These are phyloP conservation scores for Toxotes chatareus DNA, from an alignment of 2,113 vertebrate species.

Conservation along the genomic window DNA sequence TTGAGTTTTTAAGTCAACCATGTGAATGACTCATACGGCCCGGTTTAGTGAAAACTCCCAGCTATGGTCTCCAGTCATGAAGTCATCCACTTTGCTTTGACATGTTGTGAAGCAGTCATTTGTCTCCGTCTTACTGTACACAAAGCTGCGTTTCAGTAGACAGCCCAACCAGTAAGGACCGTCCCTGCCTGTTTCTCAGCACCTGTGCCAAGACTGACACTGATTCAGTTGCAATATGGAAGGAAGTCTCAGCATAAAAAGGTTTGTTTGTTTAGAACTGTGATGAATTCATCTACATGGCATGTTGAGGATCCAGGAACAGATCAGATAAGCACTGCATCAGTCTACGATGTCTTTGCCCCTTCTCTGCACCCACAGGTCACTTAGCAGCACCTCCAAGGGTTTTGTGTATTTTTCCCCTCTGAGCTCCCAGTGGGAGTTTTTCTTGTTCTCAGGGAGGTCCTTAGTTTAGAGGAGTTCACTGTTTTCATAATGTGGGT, in stretches of 20 bases:
- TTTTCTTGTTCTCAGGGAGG: conserved; percentile 22
- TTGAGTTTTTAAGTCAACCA: not conserved
- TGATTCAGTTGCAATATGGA: not conserved
- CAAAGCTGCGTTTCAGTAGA: not conserved
- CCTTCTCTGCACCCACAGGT: conserved; percentile 12
- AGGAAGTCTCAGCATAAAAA: not conserved
- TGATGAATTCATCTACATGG: not conserved
- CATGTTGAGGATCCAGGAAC: not conserved
- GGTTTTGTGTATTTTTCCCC: conserved; percentile 31
- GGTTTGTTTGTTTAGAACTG: fast-evolving
- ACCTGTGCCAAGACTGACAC: not conserved
- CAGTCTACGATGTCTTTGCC: not conserved
- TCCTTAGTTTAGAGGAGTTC: conserved; percentile 22
- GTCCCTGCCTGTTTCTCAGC: conserved; percentile 17
- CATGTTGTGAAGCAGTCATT: not conserved
- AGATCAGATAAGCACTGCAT: not conserved
- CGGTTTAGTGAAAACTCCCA: conserved; percentile 45
- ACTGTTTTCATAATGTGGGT: conserved; percentile 51
- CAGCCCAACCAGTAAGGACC: not conserved
- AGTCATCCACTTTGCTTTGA: conserved; percentile 25
- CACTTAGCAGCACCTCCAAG: conserved; percentile 10
- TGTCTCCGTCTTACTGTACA: not conserved
- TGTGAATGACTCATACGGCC: conserved; percentile 51
- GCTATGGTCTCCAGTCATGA: conserved; percentile 31
- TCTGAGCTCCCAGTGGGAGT: not conserved